These are phyloP conservation scores for Cyclargus thomasi DNA, from an alignment of 1,140 invertebrate genomes.

Conservation along the genomic window DNA sequence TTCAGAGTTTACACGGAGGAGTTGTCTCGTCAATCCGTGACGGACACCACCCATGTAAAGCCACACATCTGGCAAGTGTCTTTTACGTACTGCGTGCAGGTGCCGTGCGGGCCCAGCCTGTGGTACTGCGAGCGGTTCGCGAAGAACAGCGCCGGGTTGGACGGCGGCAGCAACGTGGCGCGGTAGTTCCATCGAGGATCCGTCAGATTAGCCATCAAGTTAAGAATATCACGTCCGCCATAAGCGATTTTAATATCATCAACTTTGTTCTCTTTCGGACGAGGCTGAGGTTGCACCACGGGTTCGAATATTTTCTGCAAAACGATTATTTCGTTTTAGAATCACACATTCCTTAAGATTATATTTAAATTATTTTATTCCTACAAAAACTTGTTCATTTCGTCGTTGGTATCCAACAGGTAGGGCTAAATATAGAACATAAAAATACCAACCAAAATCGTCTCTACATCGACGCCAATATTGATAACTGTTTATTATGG, in stretches of 20 bases:
- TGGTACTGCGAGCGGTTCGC: constrained; percentile 73
- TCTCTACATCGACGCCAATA: constrained; percentile 14
- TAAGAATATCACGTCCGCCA: constrained; percentile 63
- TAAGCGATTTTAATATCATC: constrained; percentile 61
- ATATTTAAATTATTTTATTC: neutral
- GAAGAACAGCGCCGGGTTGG: constrained; percentile 70
- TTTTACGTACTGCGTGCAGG: constrained; percentile 68
- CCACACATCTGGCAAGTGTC: constrained; percentile 64
- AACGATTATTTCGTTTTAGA: constrained; percentile 11
- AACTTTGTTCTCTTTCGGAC: constrained; percentile 53
- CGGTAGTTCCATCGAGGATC: constrained; percentile 63
- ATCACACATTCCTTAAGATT: neutral
- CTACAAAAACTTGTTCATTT: neutral
- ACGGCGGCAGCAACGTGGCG: constrained; percentile 63
- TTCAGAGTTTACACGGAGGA: constrained; percentile 50
- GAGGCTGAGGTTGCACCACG: constrained; percentile 60
- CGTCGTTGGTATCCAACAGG: constrained; percentile 4
- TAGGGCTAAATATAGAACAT: constrained; percentile 6
- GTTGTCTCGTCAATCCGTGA: constrained; percentile 57
- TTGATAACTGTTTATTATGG: constrained; percentile 22
- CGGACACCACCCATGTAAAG: constrained; percentile 64
- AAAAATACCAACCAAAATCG: constrained; percentile 12
- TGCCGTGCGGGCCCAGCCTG: constrained; percentile 64
- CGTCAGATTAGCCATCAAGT: constrained; percentile 66
- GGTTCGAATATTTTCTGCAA: constrained; percentile 69